phyloP scores from a whole-genome alignment of 2,888 invertebrate genomes.

The Aporophyla lueneburgensis region DNA sequence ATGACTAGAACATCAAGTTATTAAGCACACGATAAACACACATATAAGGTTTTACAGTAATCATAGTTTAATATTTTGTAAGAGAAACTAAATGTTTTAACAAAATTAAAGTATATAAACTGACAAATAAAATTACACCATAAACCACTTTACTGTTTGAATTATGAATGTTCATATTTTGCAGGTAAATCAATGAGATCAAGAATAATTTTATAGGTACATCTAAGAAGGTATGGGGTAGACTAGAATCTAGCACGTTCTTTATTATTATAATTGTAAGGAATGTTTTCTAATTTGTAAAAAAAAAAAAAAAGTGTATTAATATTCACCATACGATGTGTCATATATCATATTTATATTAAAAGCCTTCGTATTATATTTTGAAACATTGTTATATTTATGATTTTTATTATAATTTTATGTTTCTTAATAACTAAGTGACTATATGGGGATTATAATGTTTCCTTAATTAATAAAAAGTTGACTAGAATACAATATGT shows the following conservation, averaged over 20 bases:
- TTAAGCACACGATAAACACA: conserved; percentile 10
- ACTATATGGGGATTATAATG: conserved; percentile 1
- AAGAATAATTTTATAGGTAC: conserved; percentile 1
- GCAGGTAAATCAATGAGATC: conserved; percentile 11
- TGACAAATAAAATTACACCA: neutral
- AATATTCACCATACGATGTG: neutral
- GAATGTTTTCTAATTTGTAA: neutral
- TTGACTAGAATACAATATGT: neutral
- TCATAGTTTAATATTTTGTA: neutral
- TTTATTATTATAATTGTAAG: neutral
- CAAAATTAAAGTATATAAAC: neutral
- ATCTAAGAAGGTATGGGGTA: neutral
- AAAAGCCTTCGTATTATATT: neutral
- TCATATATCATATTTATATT: neutral
- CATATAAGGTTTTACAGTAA: neutral
- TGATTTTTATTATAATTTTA: neutral
- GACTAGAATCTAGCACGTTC: neutral
- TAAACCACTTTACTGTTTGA: neutral
- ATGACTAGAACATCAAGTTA: conserved; percentile 31
- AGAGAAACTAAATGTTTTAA: neutral
- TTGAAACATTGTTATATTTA: neutral
- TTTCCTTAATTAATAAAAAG: no score
- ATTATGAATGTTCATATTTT: neutral
- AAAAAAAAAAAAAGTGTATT: neutral
- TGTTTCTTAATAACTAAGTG: neutral